Evolutionary conservation across 2,888 invertebrate genomes (phyloP).

Genomic region (Leptothorax acervorum): DNA sequence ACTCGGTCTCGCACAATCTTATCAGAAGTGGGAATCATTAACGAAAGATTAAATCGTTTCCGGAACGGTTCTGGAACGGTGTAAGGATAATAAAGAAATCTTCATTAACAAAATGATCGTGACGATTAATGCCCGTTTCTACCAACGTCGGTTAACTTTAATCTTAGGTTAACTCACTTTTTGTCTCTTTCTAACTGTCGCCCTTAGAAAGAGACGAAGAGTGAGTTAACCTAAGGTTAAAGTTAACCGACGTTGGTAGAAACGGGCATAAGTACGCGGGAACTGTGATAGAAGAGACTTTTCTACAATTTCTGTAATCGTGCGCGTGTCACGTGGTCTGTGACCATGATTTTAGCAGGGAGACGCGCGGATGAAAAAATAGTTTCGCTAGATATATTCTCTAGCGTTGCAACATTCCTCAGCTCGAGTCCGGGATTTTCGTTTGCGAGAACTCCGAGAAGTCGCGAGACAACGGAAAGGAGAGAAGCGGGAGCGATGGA

Average conservation of each 20-base stretch:
- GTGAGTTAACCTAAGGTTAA: too few species aligned
- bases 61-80: not conserved
- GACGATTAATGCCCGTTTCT: too few species aligned
- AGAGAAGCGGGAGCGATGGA: slow-evolving; percentile 27
- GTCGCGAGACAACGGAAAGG: slow-evolving; percentile 1
- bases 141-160: too few species aligned
- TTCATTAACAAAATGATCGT: not conserved
- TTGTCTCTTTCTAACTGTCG: too few species aligned
- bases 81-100: not conserved
- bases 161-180: too few species aligned
- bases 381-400: not conserved
- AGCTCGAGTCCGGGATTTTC: not conserved
- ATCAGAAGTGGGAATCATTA: not conserved
- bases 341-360: not conserved
- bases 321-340: slow-evolving; percentile 26
- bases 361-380: not conserved
- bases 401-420: not conserved
- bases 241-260: too few species aligned
- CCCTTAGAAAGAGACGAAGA: too few species aligned
- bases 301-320: not conserved
- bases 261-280: too few species aligned
- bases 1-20: too few species aligned
- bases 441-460: not conserved
- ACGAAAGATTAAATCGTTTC: not conserved
- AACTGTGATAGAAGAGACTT: not conserved